Conservation (phyloP, 2,113 vertebrate genomes). For the Crotophaga sulcirostris region DNA sequence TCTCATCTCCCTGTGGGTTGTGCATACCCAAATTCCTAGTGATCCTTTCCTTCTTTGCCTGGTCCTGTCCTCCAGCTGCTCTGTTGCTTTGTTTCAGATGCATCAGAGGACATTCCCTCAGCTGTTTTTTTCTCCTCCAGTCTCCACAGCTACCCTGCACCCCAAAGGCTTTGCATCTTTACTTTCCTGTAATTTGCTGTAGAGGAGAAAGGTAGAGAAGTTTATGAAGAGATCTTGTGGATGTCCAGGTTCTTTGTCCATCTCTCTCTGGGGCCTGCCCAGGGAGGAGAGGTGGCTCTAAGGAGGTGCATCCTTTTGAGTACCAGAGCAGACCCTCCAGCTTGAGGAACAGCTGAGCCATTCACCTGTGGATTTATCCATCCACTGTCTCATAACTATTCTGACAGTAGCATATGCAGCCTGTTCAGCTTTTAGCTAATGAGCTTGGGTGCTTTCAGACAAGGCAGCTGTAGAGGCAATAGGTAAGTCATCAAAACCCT, state of each 20-base stretch:
- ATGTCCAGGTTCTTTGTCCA: not conserved
- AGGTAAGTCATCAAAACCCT: not conserved
- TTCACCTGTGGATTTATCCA: not conserved
- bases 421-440: not conserved
- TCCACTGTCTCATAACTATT: not conserved
- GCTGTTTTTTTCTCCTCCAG: not conserved
- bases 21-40: not conserved
- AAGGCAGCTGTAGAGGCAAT: not conserved
- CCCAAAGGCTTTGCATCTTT: not conserved
- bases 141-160: not conserved
- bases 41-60: not conserved
- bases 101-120: rapidly evolving
- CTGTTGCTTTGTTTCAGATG: not conserved
- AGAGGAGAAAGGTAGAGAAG: not conserved
- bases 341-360: not conserved
- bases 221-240: not conserved
- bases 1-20: not conserved
- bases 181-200: not conserved
- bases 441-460: not conserved
- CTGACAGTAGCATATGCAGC: not conserved
- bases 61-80: not conserved
- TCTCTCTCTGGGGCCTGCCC: not conserved
- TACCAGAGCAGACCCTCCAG: not conserved
- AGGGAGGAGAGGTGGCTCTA: not conserved
- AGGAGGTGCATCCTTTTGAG: not conserved